These are phyloP conservation scores for Enteromius treurensis DNA, from an alignment of 2,797 vertebrate genomes.

Conservation along the genomic window DNA sequence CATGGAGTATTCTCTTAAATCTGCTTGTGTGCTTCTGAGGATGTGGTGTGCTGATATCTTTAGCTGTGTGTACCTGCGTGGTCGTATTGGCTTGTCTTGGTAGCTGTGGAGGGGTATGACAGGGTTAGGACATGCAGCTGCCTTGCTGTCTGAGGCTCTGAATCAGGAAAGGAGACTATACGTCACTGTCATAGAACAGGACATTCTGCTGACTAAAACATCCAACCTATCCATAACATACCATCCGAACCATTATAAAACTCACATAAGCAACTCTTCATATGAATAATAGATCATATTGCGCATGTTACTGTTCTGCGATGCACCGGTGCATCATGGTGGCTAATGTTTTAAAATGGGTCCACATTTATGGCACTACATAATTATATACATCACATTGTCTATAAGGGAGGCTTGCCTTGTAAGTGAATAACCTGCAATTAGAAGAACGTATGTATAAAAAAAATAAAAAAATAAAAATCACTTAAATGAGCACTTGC, in stretches of 20 bases:
- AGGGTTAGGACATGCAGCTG: slow-evolving; percentile 31
- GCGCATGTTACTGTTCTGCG: background rate
- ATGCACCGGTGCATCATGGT: background rate
- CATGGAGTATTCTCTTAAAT: background rate
- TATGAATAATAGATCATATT: slow-evolving; percentile 3
- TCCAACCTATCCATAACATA: background rate
- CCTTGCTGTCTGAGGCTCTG: background rate
- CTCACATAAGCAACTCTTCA: background rate
- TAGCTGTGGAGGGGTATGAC: slow-evolving; percentile 27
- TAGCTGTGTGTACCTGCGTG: slow-evolving; percentile 11
- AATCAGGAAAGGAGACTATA: slow-evolving; percentile 38
- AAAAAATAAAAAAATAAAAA: background rate
- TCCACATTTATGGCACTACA: background rate
- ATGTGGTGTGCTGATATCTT: slow-evolving; percentile 22
- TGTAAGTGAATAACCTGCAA: slow-evolving; percentile 28
- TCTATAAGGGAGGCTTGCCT: slow-evolving; percentile 26
- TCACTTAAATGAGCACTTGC: slow-evolving; percentile 13
- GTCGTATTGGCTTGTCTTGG: slow-evolving; percentile 48
- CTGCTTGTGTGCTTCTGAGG: background rate
- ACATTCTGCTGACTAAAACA: slow-evolving; percentile 2
- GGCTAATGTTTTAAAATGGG: slow-evolving; percentile 15
- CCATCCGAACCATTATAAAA: background rate
- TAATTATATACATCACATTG: slow-evolving; percentile 35
- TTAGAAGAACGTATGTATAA: slow-evolving; percentile 26
- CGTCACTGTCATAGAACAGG: slow-evolving; percentile 42